Base-by-base conservation (phyloP, 2,797 vertebrate genomes). In the Myoxocephalus aenaeus region DNA sequence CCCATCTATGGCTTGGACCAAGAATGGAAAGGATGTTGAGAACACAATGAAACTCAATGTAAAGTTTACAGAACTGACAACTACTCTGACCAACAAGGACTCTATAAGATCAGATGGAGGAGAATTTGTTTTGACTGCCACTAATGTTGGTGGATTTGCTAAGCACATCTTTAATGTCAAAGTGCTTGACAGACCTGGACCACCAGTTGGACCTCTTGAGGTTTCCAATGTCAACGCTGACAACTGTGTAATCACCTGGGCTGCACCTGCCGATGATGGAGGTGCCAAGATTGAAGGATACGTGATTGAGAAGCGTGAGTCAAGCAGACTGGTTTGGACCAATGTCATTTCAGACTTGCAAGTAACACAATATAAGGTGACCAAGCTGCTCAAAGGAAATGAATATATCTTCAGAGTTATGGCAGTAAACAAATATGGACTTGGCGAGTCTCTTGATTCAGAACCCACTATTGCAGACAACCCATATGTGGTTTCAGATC, bases 381-480 rank as follows among this genome's bases (percentile, higher is more conserved):
- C 96, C 71, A 99, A 99, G 89, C 93, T 99, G 69, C 94, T 99
- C 67, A 97, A 99, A 94, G 97, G 97, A 94, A 99, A 99, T 90
- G 98, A 99, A 91, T 99, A 99, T 1, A 96, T 99, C 62, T 99
- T 99, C 92, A 96, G 98, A 92, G 97, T 99, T 61, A 98, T 99
- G 97, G 98, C 98, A 83, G 95, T 98, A 70, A 99, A 99, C 93
- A 99, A 99, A 92, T 99, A 97, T 0, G 98, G 98, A 79, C 82
- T 97, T 85, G 98, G 98, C 44, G 98, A 99, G 84, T 83, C 96
- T 38, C 95, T 99, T 77, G 97, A 99, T 83, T 99, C 98, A 76
- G 96, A 96, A 42, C 96, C 97, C 2, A 77, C 95, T 77, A 94
- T 98, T 94, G 97, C 97, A 86, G 95, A 97, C 67, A 96, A 99